Base-by-base conservation (phyloP, 1,140 invertebrate genomes). In the Condylostylus longicornis region DNA sequence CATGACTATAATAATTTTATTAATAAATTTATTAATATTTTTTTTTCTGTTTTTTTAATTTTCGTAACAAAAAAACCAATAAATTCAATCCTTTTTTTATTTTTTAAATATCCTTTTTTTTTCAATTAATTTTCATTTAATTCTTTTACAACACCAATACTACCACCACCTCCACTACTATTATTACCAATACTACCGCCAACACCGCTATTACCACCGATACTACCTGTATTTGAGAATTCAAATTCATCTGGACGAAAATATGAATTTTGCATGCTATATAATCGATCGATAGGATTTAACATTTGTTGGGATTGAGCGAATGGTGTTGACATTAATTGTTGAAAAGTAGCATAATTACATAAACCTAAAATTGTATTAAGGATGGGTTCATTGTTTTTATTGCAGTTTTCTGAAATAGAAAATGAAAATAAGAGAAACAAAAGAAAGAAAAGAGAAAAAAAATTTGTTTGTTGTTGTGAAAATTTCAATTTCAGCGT, bases 231-330 rank as follows among this genome's bases (percentile, higher is more conserved):
- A 18, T 15, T 18, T 27, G 14, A 42, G 20, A 53, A 58, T n/a
- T 44, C 45, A 33, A 58, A 35, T 22, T 72, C 69, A 35, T 73
- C 70, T 7, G 63, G 66, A 38, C 72, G 68, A 58, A 74, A 74
- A 47, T 74, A 74, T 3, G 70, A 72, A 44, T 63, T 73, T 48
- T 74, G 71, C 72, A 74, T 74, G 23, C 71, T 74, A 42, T 74
- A 74, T 1, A 74, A 53, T 18, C 71, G 61, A 58, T 74, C 72
- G 38, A 74, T 74, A 3, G 72, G 72, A 53, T 74, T 74, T 19
- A 70, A 56, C 36, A 66, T 48, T 23, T 42, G 40, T 2, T 51
- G 55, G 4, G 50, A 51, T 50, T 56, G 53, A 10, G 55, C 54
- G 19, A 58, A 58, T n/a, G 52, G 51, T 13, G 28, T 45, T 35